A percentile compares a stretch with the other conserved stretches of the same genome.
These are phyloP conservation scores for Sussaba pulchella DNA, from an alignment of 2,888 invertebrate genomes.

Conservation along the genomic window DNA sequence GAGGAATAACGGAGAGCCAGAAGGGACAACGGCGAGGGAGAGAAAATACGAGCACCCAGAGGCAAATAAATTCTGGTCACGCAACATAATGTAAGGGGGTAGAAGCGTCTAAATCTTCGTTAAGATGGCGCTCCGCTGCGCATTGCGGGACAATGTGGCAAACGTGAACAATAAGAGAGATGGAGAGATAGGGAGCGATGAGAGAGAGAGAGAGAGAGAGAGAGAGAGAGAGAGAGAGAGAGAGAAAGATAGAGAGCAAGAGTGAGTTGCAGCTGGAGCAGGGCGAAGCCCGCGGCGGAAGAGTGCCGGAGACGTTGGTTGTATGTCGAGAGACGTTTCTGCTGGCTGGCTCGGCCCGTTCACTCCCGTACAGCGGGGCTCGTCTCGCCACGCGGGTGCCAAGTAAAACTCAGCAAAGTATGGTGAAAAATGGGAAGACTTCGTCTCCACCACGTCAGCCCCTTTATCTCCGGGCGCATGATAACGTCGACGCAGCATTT, in stretches of 20 bases:
- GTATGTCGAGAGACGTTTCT: slow-evolving; percentile 64
- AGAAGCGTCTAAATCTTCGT: slow-evolving; percentile 79
- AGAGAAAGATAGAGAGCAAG: too few species aligned
- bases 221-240: slow-evolving; percentile 33
- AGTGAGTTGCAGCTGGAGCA: slow-evolving; percentile 26
- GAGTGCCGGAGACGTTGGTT: slow-evolving; percentile 43
- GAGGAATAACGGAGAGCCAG: slow-evolving; percentile 28
- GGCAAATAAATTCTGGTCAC: slow-evolving; percentile 80
- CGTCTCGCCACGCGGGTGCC: slow-evolving; percentile 73
- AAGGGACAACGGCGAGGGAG: slow-evolving; percentile 14
- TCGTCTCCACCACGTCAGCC: slow-evolving; percentile 81
- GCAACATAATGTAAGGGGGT: slow-evolving; percentile 78
- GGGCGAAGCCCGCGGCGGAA: slow-evolving; percentile 57
- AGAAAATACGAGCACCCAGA: slow-evolving; percentile 67
- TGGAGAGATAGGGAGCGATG: background rate
- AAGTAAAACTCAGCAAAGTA: slow-evolving; percentile 81
- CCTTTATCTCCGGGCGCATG: slow-evolving; percentile 80
- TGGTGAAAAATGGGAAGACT: slow-evolving; percentile 80
- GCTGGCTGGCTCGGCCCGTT: slow-evolving; percentile 41
- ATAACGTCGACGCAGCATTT: slow-evolving; percentile 83
- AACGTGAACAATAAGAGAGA: slow-evolving; percentile 70
- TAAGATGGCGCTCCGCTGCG: slow-evolving; percentile 72
- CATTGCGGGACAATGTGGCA: slow-evolving; percentile 70
- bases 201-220: slow-evolving; percentile 22
- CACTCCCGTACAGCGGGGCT: background rate